Evolutionary conservation across 2,797 vertebrate genomes (phyloP).

Genomic region (Lerista edwardsae): DNA sequence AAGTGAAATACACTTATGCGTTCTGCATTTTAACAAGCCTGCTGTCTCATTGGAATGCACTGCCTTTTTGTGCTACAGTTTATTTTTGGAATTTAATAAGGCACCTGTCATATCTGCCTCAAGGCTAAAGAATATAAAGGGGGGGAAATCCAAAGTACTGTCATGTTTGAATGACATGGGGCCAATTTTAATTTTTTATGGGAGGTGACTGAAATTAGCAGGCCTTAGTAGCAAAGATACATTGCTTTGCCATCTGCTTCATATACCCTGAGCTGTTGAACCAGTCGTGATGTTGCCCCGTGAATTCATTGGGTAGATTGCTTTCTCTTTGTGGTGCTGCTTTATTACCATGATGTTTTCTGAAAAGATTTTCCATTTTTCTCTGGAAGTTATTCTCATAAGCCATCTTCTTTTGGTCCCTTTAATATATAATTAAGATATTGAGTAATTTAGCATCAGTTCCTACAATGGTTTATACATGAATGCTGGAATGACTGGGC

Average conservation of each 20-base stretch:
- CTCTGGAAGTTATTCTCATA: slow-evolving; percentile 75
- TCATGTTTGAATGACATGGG: slow-evolving; percentile 85
- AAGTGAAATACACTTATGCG: slow-evolving; percentile 75
- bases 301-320: slow-evolving; percentile 78
- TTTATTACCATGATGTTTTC: slow-evolving; percentile 76
- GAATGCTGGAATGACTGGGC: neutral
- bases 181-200: slow-evolving; percentile 81
- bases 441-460: slow-evolving; percentile 72
- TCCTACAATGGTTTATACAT: slow-evolving; percentile 57
- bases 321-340: slow-evolving; percentile 68
- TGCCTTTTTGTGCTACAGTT: slow-evolving; percentile 78
- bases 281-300: slow-evolving; percentile 75
- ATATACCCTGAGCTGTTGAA: slow-evolving; percentile 73
- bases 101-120: slow-evolving; percentile 85
- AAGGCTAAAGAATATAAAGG: slow-evolving; percentile 83
- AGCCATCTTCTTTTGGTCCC: slow-evolving; percentile 60
- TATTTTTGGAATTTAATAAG: slow-evolving; percentile 88
- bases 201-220: slow-evolving; percentile 77
- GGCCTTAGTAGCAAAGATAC: slow-evolving; percentile 69
- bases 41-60: slow-evolving; percentile 82
- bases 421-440: slow-evolving; percentile 78
- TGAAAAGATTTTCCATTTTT: slow-evolving; percentile 71
- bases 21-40: slow-evolving; percentile 83
- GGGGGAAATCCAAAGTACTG: slow-evolving; percentile 81
- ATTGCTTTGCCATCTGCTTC: slow-evolving; percentile 74